Conservation (phyloP, 2,797 vertebrate genomes). For the Buphagus erythrorhynchus region DNA sequence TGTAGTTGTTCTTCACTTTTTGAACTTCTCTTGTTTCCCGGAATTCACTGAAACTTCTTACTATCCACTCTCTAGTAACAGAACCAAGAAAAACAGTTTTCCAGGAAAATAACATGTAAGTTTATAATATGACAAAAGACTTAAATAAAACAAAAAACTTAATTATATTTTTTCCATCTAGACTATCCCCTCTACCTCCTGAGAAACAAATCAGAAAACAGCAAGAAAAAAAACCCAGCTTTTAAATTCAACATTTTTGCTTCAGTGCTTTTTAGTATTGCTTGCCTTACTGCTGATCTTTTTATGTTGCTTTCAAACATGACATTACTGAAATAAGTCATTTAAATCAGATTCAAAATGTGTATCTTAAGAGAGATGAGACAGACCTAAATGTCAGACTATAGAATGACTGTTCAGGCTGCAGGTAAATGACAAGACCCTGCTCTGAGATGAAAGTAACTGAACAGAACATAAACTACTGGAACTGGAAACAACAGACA, state of each 20-base stretch:
- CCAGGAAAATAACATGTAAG: background rate
- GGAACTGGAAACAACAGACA: background rate
- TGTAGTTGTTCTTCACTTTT: background rate
- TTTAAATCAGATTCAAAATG: slow-evolving; percentile 3
- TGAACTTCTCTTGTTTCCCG: background rate
- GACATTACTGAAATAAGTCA: background rate
- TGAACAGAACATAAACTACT: background rate
- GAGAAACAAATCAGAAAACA: background rate
- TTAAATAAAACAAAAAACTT: background rate
- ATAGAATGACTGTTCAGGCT: background rate
- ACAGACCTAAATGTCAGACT: background rate
- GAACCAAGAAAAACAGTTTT: background rate
- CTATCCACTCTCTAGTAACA: background rate
- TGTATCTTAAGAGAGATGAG: background rate
- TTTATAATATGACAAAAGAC: background rate
- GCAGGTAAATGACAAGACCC: background rate
- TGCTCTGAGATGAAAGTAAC: background rate
- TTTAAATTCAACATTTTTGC: background rate
- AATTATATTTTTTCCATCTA: background rate
- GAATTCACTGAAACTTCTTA: background rate
- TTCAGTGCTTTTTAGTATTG: background rate
- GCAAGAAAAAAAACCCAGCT: background rate
- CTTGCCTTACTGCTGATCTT: background rate
- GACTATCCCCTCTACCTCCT: background rate
- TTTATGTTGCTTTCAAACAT: background rate